Percentiles rank a stretch among this genome's conserved stretches.
Evolutionary conservation across 2,113 vertebrate genomes (phyloP).

Genomic region (Phoenicopterus ruber): DNA sequence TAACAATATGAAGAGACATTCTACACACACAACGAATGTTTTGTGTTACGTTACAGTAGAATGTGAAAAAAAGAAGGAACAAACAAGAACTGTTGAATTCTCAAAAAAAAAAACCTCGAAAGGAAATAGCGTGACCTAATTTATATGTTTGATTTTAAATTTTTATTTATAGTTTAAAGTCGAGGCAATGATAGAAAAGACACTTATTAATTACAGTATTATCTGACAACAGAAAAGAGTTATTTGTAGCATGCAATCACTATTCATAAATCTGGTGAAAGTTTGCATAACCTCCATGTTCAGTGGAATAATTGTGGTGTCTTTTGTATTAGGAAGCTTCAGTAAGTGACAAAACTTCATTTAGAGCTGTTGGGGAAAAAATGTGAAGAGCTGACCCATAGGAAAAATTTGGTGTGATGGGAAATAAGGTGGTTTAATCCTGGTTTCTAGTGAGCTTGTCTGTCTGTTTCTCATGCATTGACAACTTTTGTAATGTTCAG

Average conservation of each 20-base stretch:
- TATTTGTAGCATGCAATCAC: background rate
- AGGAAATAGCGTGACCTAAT: constrained; percentile 8
- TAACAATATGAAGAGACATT: constrained; percentile 60
- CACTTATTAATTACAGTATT: background rate
- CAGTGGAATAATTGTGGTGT: background rate
- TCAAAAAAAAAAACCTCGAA: constrained; percentile 14
- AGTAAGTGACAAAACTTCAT: background rate
- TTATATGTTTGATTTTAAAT: background rate
- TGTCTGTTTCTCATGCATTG: background rate
- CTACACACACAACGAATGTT: background rate
- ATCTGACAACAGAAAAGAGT: background rate
- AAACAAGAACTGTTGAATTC: constrained; percentile 25
- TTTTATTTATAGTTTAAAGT: background rate
- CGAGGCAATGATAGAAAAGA: background rate
- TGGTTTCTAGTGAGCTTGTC: background rate
- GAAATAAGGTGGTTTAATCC: background rate
- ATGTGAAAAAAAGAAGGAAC: background rate
- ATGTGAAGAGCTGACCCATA: background rate
- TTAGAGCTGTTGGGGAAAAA: background rate
- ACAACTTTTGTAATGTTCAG: background rate
- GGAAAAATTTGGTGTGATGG: background rate
- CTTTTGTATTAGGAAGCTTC: background rate
- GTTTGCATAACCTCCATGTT: background rate
- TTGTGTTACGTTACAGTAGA: constrained; percentile 1
- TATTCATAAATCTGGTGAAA: background rate